Evolutionary conservation across 2,888 invertebrate species (phyloP).

Genomic region (Chorisops tibialis): DNA sequence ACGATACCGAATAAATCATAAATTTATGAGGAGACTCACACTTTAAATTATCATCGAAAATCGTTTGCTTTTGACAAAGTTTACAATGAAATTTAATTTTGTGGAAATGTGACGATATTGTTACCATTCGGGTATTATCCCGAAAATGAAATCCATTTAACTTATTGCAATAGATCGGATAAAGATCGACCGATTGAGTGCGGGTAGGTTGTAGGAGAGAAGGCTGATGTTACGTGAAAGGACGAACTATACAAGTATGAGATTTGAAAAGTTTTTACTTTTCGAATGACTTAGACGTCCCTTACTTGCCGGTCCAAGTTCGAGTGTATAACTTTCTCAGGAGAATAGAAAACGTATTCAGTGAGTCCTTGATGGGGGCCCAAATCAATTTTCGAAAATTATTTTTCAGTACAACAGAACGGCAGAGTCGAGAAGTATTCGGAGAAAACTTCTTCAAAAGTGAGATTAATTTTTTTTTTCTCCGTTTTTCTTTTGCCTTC

Average conservation of each 20-base stretch:
- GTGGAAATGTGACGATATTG: slow-evolving; percentile 22
- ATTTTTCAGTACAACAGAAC: slow-evolving; percentile 14
- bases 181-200: too few relatives aligned
- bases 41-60: slow-evolving; percentile 16
- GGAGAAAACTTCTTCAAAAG: not conserved
- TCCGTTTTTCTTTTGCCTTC: not conserved
- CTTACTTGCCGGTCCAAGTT: not conserved
- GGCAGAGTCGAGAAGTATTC: not conserved
- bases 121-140: slow-evolving; percentile 18
- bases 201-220: too few relatives aligned
- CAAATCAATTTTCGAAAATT: slow-evolving; percentile 23
- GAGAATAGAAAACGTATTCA: slow-evolving; percentile 9
- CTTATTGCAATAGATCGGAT: slow-evolving; percentile 9
- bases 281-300: not conserved
- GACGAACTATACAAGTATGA: too few relatives aligned
- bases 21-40: too few relatives aligned
- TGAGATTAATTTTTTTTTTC: too few relatives aligned
- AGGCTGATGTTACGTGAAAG: too few relatives aligned
- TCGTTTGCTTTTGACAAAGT: slow-evolving; percentile 17
- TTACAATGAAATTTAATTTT: slow-evolving; percentile 23
- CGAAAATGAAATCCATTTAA: slow-evolving; percentile 21
- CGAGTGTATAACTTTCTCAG: too few relatives aligned
- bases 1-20: too few relatives aligned
- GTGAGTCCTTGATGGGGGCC: not conserved
- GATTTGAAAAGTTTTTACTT: slow-evolving; percentile 11